Evolutionary conservation across 2,888 invertebrate species (phyloP), one percentile per base, ranked within the genome.

Genomic region (Dicranocentrus wangi): DNA sequence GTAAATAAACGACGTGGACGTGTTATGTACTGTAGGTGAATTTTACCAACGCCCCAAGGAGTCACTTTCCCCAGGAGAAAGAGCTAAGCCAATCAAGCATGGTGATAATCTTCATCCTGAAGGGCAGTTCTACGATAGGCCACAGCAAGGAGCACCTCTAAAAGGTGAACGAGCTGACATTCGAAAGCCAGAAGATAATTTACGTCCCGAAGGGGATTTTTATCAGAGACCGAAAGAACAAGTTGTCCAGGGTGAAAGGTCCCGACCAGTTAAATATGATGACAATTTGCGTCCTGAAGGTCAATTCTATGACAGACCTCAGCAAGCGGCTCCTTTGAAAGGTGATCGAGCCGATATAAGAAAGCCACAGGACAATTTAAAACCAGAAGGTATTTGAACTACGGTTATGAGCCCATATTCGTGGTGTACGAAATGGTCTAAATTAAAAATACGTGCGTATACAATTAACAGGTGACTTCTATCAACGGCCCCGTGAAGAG

Each of bases 41-140:
- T 93, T 93, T 87, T 88, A 88, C 90, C 91, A 91, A 23, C 72
- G 76, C 87, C 92, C 91, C 10, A 87, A 89, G 1, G 87, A 88
- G 7, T 88, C 88, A 87, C 85, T 86, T 0, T 5, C 89, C 88
- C 42, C 89, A 87, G 91, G 91, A n/a, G 91, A 90, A 53, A 89
- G 89, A 32, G 89, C 90, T 83, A 65, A 60, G 15, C 73, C 78
- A 1, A 43, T 79, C 10, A 42, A 42, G 90, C 88, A 32, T 89
- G 89, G 87, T 83, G 93, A 93, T 85, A 92, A 93, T 87, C 87
- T 93, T 0, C 89, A 88, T 58, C 91, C 92, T 0, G 92, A 93
- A 85, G 91, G 93, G 0, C 91, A 92, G 88, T 93, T 93, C 86
- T n/a, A n/a, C n/a, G n/a, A n/a, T n/a, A n/a, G n/a, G n/a, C n/a